phyloP scores from a whole-genome alignment of 2,888 invertebrate genomes.

The Lucinisca nassula region DNA sequence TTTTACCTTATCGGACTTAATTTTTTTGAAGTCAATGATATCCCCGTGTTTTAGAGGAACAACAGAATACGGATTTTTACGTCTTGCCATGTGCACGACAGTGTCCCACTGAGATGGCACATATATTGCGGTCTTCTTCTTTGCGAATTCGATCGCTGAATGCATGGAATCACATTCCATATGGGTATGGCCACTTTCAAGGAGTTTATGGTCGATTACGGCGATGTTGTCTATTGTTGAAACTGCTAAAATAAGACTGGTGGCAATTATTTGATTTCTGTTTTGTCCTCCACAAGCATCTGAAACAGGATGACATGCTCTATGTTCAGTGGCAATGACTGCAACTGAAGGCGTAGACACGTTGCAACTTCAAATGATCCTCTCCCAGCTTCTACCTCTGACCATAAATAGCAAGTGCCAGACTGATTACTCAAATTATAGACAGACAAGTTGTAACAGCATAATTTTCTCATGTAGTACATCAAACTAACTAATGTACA shows the following conservation, averaged over 20 bases:
- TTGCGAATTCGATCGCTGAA: conserved; percentile 44
- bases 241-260: conserved; percentile 40
- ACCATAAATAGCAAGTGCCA: conserved; percentile 51
- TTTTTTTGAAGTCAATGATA: conserved; percentile 11
- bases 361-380: conserved; percentile 55
- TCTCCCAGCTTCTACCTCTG: conserved; percentile 40
- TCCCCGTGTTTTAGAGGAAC: conserved; percentile 34
- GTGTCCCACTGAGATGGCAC: conserved; percentile 52
- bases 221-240: conserved; percentile 21
- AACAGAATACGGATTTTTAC: conserved; percentile 38
- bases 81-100: conserved; percentile 33
- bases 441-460: conserved; percentile 56
- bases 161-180: conserved; percentile 64
- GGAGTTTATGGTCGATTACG: conserved; percentile 51
- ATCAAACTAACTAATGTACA: conserved; percentile 35
- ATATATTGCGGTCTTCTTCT: conserved; percentile 47
- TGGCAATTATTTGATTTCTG: conserved; percentile 45
- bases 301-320: conserved; percentile 50
- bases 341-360: conserved; percentile 43
- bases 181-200: conserved; percentile 58
- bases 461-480: conserved; percentile 41
- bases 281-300: conserved; percentile 56
- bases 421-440: conserved; percentile 19
- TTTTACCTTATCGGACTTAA: not conserved
- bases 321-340: conserved; percentile 4